phyloP scores from a whole-genome alignment of 2,888 invertebrate genomes.

The Chrysomela aeneicollis region DNA sequence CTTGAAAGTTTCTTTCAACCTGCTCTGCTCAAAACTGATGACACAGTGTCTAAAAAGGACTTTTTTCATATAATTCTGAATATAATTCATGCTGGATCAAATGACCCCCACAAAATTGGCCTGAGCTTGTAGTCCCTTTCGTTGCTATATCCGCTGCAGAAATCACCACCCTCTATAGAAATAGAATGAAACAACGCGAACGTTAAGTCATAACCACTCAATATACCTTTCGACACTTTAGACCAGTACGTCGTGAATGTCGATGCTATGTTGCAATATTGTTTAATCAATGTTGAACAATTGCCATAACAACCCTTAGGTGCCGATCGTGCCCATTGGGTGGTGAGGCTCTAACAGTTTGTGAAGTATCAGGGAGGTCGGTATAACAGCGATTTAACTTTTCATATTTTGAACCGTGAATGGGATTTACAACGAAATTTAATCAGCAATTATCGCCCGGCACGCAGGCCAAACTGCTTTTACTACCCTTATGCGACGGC shows the following conservation, averaged over 20 bases:
- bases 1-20: too few relatives aligned
- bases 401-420: slow-evolving; percentile 51
- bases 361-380: slow-evolving; percentile 40
- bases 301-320: slow-evolving; percentile 46
- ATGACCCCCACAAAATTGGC: too few relatives aligned
- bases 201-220: too few relatives aligned
- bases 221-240: too few relatives aligned
- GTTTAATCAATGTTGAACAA: slow-evolving; percentile 46
- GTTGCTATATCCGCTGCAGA: too few relatives aligned
- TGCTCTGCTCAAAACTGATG: too few relatives aligned
- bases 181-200: too few relatives aligned
- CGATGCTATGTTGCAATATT: slow-evolving; percentile 24
- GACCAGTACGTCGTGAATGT: slow-evolving; percentile 2
- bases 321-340: slow-evolving; percentile 46
- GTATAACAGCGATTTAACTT: slow-evolving; percentile 50
- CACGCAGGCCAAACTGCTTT: slow-evolving; percentile 49
- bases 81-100: too few relatives aligned
- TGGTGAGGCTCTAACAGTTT: slow-evolving; percentile 44
- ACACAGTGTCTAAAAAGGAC: too few relatives aligned
- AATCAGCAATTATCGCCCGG: slow-evolving; percentile 54
- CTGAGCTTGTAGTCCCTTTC: too few relatives aligned
- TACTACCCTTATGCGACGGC: slow-evolving; percentile 34
- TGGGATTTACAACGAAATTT: slow-evolving; percentile 53
- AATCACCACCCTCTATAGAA: too few relatives aligned
- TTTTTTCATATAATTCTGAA: too few relatives aligned